Percentiles rank a stretch among this genome's conserved stretches.
Evolutionary conservation across 1,140 invertebrate species (phyloP).

Genomic region (Berghia stephanieae): DNA sequence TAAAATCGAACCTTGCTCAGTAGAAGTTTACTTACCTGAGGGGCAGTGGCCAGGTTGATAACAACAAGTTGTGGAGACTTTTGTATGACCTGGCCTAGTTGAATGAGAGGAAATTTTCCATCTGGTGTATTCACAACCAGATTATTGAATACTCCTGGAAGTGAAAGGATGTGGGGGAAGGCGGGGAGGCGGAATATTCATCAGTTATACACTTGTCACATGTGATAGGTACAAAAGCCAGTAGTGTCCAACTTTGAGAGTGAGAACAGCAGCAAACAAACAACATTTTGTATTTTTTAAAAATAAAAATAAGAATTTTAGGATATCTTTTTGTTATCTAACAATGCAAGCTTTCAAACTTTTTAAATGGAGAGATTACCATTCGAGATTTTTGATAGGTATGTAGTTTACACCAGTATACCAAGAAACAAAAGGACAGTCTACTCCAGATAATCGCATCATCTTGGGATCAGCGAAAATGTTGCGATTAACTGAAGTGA

Average conservation of each 20-base stretch:
- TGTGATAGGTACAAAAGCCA: no score
- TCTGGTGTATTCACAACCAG: conserved; percentile 80
- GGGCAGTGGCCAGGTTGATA: conserved; percentile 83
- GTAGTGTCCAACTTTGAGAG: neutral
- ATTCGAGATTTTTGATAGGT: no score
- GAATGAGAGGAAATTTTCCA: conserved; percentile 84
- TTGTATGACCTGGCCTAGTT: conserved; percentile 85
- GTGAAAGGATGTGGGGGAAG: neutral
- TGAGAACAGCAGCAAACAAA: neutral
- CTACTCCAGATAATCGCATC: no score
- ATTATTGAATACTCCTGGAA: conserved; percentile 79
- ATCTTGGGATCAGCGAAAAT: no score
- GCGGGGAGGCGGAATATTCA: neutral
- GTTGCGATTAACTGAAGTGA: no score
- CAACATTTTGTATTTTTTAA: neutral
- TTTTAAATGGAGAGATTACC: no score
- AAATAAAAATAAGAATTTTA: neutral
- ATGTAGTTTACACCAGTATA: no score
- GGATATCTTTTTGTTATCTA: neutral
- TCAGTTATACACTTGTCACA: neutral
- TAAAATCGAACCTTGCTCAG: no score
- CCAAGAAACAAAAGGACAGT: no score
- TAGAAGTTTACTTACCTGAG: conserved; percentile 69
- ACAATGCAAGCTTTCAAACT: no score
- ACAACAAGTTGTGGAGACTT: conserved; percentile 88